phyloP scores from a whole-genome alignment of 2,113 vertebrate species.

The Ardeotis arabs region DNA sequence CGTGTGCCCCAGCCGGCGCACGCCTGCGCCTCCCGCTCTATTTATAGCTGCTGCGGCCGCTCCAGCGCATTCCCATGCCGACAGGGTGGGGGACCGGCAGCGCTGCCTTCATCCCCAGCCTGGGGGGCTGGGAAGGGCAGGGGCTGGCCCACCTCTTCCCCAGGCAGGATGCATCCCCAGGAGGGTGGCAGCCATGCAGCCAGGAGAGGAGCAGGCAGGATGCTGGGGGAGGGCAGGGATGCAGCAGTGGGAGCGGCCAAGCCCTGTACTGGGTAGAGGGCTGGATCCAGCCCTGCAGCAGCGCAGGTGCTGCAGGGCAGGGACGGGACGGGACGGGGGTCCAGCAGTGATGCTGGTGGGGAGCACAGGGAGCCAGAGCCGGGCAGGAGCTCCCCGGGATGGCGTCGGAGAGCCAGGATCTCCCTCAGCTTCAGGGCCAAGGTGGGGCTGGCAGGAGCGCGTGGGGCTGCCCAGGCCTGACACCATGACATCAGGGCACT shows the following conservation, averaged over 20 bases:
- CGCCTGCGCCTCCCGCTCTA: neutral
- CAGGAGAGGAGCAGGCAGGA: neutral
- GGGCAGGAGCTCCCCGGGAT: neutral
- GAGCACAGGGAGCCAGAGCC: fast-evolving
- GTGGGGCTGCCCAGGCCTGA: conserved; percentile 18
- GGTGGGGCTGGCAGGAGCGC: neutral
- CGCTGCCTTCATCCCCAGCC: neutral
- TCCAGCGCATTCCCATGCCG: neutral
- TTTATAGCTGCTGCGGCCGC: neutral
- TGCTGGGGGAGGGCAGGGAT: neutral
- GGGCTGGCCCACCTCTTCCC: neutral
- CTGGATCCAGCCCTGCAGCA: neutral
- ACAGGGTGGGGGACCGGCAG: neutral
- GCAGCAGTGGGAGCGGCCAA: fast-evolving
- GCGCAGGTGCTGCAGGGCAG: neutral
- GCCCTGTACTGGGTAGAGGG: neutral
- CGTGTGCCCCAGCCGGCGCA: neutral
- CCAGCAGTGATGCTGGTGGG: neutral
- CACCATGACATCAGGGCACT: conserved; percentile 51
- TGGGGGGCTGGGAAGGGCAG: neutral
- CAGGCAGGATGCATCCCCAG: neutral
- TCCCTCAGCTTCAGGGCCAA: neutral
- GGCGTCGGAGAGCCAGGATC: neutral
- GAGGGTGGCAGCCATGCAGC: neutral
- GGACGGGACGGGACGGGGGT: neutral